Base-by-base conservation (phyloP, 2,888 invertebrate genomes). In the Baccha elongata region DNA sequence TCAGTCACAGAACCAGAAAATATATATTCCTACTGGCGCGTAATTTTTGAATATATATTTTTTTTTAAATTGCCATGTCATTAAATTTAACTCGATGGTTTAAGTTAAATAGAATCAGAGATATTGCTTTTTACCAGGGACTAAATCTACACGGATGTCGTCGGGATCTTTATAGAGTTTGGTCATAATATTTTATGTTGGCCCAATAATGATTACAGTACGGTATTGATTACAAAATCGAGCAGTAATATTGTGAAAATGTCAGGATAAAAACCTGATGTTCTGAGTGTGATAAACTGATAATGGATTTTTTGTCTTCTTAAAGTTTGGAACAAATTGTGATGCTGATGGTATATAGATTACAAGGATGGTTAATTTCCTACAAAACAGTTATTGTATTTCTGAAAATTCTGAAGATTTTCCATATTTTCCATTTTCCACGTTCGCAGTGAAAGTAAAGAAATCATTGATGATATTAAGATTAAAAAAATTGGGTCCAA, bases 21-120 rank as follows among this genome's bases (percentile, higher is more conserved):
- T 11, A 50, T 37, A 44, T 71, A 65, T 58, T 37, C 44, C 35
- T 58, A 55, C 46, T 58, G 40, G 65, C 65, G 71, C 58, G 29
- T 67, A 52, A 65, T 72, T 78, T 71, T 42, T 19, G 32, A 58
- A 15, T 21, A 48, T 23, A 13, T 11, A 17, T 67, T 8, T 65
- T 42, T 32, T 53, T 19, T 55, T 29, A 46, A 69, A 55, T 58
- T 58, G 35, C 23, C 21, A 19, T 26, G 15, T 26, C 55, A 35
- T 69, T 58, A 69, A 55, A 23, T 55, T 53, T 37, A 29, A 67
- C 42, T 15, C 3, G 40, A 29, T 17, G 35, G 42, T 42, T 67
- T 13, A 17, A n/a, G 29, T 19, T 67, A 32, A 52, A 32, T 29
- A 10, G 50, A 52, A 21, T 29, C 10, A 10, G 19, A 32, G 46